Base-by-base conservation (phyloP, 2,797 vertebrate genomes). In the Syngnathus rostellatus region DNA sequence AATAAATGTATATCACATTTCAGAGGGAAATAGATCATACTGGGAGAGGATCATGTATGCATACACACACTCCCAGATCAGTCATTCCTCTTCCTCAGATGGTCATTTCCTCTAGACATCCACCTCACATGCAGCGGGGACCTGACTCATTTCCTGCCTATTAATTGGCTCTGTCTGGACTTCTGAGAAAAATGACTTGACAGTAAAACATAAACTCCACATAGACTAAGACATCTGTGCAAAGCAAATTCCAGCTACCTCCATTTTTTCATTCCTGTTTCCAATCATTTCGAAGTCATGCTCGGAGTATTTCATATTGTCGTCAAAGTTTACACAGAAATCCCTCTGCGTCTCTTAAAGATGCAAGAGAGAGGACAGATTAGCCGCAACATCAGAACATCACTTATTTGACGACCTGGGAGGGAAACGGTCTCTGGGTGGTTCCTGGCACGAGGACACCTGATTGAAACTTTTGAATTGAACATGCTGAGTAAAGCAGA, bases 111-210 rank as follows among this genome's bases (percentile, higher is more conserved):
- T 83, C 63, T 67, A 55, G 73, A 79, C 74, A 70, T 77, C 78
- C 79, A 71, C 73, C 74, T 78, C 76, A 76, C 74, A 40, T 78
- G n/a, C 53, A 70, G 12, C 68, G 58, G 45, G 40, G 58, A 62
- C 68, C 63, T 81, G 75, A 87, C 74, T 87, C 79, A 85, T 86
- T 86, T 87, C 85, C 86, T 85, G 70, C 16, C 69, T 54, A 65
- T 38, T 83, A 87, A 87, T 84, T 78, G 73, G 46, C 68, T 76
- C 73, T 77, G 70, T 79, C 77, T 72, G 78, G 69, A 55, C 38
- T 7, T 70, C 41, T 11, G 45, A 63, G 50, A 53, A 66, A 67
- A 74, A 66, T 25, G 66, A 77, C 75, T 71, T 62, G 60, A 61
- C 59, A 43, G 60, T 62, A 62, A 62, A 62, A 62, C 60, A 62